A percentile compares a stretch with the other conserved stretches of the same genome.
Conservation (phyloP, 1,140 invertebrate species). For the Nephila pilipes region DNA sequence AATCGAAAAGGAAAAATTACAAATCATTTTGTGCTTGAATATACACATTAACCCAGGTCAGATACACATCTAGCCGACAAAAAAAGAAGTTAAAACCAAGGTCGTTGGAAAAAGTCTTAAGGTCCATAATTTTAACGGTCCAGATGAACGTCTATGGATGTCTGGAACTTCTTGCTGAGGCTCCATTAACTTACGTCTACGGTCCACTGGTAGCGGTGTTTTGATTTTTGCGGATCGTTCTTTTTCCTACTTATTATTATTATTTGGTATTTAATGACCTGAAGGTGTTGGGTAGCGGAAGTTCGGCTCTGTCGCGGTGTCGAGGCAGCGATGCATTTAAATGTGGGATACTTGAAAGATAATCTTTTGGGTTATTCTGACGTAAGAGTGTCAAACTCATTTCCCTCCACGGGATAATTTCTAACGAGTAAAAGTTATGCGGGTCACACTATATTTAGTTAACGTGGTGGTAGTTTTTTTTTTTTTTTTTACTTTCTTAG, state of each 20-base stretch:
- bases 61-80: conserved; percentile 2
- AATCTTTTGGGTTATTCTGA: not conserved
- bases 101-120: conserved; percentile 10
- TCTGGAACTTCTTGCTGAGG: not conserved
- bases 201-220: conserved; percentile 6
- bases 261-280: not conserved
- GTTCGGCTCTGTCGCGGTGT: not conserved
- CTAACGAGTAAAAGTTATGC: too few relatives aligned
- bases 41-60: conserved; percentile 22
- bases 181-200: conserved; percentile 14
- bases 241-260: not conserved
- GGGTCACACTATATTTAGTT: too few relatives aligned
- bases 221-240: not conserved
- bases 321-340: not conserved
- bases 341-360: not conserved
- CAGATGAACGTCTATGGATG: not conserved
- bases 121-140: conserved; percentile 29
- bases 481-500: too few relatives aligned
- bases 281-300: not conserved
- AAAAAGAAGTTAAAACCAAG: not conserved
- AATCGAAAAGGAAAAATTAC: not conserved
- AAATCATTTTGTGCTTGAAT: conserved; percentile 12
- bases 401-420: too few relatives aligned
- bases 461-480: too few relatives aligned
- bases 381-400: too few relatives aligned